Conservation (phyloP, 2,797 vertebrate species). For the Benthosema pterotum region DNA sequence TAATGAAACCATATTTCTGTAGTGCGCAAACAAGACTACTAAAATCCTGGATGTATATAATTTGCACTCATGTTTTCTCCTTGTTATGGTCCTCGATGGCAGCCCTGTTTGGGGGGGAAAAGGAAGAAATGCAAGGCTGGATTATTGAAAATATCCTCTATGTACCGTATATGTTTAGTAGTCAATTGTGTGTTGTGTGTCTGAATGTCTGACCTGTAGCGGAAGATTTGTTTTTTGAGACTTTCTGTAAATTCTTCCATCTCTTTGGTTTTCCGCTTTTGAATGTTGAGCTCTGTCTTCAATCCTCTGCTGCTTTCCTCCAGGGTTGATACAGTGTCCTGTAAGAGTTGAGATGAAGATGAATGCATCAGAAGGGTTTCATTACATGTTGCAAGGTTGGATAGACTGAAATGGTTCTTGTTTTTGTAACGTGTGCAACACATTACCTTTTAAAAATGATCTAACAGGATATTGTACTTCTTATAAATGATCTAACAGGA, state of each 20-base stretch:
- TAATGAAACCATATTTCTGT: not conserved
- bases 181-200: not conserved
- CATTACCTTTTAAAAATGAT: too few relatives aligned
- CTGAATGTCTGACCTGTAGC: constrained; percentile 82
- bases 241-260: constrained; percentile 84
- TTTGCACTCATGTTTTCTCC: constrained; percentile 54
- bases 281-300: constrained; percentile 86
- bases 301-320: constrained; percentile 88
- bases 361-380: too few relatives aligned
- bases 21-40: not conserved
- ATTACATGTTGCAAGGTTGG: too few relatives aligned
- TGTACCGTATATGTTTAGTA: too few relatives aligned
- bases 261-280: constrained; percentile 88
- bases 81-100: constrained; percentile 47
- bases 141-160: not conserved
- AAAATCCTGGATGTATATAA: not conserved
- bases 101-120: too few relatives aligned
- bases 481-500: too few relatives aligned
- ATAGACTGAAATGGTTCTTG: too few relatives aligned
- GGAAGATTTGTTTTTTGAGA: constrained; percentile 82
- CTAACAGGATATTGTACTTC: too few relatives aligned
- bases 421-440: too few relatives aligned
- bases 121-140: constrained; percentile 21
- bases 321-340: constrained; percentile 87
- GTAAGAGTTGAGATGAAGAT: not conserved